These are phyloP conservation scores for Hofmannophila pseudospretella DNA, from an alignment of 2,888 invertebrate genomes.

Conservation along the genomic window DNA sequence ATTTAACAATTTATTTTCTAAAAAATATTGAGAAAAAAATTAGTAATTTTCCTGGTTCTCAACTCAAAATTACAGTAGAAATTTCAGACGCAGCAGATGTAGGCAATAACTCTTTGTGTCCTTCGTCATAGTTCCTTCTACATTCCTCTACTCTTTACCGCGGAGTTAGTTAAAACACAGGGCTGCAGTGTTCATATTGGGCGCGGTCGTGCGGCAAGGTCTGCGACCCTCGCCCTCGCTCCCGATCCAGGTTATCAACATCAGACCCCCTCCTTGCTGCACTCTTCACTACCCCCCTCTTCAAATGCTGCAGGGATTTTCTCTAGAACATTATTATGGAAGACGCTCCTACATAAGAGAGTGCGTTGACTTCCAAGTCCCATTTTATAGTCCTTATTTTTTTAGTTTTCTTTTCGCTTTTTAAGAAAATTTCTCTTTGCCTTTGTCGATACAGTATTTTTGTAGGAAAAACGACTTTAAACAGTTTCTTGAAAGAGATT, in stretches of 20 bases:
- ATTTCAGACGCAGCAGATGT: too few relatives aligned
- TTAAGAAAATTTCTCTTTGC: background rate
- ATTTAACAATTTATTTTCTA: too few relatives aligned
- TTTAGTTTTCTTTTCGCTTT: background rate
- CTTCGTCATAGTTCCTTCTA: constrained; percentile 14
- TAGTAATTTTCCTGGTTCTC: too few relatives aligned
- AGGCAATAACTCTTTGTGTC: too few relatives aligned
- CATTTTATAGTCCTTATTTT: constrained; percentile 5
- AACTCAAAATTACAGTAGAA: too few relatives aligned
- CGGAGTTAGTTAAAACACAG: constrained; percentile 31
- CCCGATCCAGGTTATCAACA: constrained; percentile 75
- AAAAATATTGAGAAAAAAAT: too few relatives aligned
- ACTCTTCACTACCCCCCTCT: constrained; percentile 33
- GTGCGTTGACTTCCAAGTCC: constrained; percentile 59
- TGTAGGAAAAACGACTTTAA: too few relatives aligned
- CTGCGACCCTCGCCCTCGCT: constrained; percentile 69
- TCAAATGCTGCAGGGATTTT: constrained; percentile 65
- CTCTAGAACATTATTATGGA: constrained; percentile 63
- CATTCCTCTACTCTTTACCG: constrained; percentile 19
- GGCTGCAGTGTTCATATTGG: constrained; percentile 45
- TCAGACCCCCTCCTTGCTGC: constrained; percentile 39
- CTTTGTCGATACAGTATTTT: too few relatives aligned
- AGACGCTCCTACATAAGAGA: constrained; percentile 51
- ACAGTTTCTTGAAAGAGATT: too few relatives aligned
- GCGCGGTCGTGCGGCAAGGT: constrained; percentile 65